phyloP scores from a whole-genome alignment of 2,888 invertebrate species.

The Ichneumon xanthorius region DNA sequence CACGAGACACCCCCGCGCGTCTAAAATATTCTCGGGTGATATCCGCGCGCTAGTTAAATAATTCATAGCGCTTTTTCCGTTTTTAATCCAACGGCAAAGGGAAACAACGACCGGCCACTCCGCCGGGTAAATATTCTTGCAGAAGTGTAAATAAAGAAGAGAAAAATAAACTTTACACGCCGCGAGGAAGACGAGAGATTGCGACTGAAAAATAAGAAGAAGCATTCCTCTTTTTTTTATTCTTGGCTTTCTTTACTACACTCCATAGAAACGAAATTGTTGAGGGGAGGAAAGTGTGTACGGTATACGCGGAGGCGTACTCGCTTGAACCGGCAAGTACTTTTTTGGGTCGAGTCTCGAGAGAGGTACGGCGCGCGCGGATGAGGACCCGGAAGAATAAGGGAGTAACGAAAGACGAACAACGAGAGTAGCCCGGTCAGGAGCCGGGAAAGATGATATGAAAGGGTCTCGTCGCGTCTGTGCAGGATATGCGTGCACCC shows the following conservation, averaged over 20 bases:
- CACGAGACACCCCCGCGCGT: not conserved
- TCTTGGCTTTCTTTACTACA: constrained; percentile 46
- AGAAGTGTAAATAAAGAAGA: not conserved
- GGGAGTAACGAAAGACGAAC: constrained; percentile 55
- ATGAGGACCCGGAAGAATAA: constrained; percentile 35
- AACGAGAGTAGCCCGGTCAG: constrained; percentile 27
- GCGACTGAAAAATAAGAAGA: constrained; percentile 3
- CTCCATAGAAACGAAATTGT: constrained; percentile 64
- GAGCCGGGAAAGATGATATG: constrained; percentile 54
- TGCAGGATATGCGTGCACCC: constrained; percentile 39
- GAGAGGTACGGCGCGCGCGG: constrained; percentile 20
- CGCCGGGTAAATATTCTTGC: constrained; percentile 1
- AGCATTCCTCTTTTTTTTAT: constrained; percentile 1
- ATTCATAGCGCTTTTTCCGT: constrained; percentile 24
- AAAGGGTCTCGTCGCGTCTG: constrained; percentile 20
- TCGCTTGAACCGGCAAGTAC: constrained; percentile 58
- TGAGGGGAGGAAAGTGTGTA: constrained; percentile 54
- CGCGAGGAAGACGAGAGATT: not conserved
- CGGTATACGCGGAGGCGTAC: constrained; percentile 37
- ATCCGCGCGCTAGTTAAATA: constrained; percentile 26
- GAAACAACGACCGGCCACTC: not conserved
- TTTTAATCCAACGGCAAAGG: constrained; percentile 13
- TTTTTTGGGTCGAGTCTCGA: constrained; percentile 61
- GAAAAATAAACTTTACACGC: constrained; percentile 35
- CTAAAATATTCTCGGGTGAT: constrained; percentile 13